phyloP scores from a whole-genome alignment of 2,797 vertebrate genomes.

The Buphagus erythrorhynchus region DNA sequence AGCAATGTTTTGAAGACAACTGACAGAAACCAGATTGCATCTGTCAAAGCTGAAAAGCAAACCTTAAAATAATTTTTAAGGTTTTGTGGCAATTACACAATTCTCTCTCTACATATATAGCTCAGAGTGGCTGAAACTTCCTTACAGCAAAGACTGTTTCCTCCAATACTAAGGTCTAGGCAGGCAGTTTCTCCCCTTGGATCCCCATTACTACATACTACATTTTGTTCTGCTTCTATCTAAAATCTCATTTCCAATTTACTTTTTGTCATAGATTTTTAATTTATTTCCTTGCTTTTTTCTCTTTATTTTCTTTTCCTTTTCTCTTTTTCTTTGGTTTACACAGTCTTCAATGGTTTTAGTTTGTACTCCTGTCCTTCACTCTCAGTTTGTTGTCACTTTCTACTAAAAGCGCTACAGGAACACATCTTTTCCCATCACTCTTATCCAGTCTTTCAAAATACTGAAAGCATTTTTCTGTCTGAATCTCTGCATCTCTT shows the following conservation, averaged over 20 bases:
- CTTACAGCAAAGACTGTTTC: background rate
- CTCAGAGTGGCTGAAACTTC: background rate
- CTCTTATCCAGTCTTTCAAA: background rate
- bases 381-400: background rate
- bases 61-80: background rate
- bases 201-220: background rate
- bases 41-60: slow-evolving; percentile 39
- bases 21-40: slow-evolving; percentile 47
- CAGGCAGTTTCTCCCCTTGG: background rate
- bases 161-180: background rate
- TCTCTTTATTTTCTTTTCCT: background rate
- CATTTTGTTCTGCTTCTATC: background rate
- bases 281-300: background rate
- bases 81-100: background rate
- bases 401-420: background rate
- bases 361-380: background rate
- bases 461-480: background rate
- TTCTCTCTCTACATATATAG: background rate
- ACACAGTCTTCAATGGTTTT: background rate
- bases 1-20: slow-evolving; percentile 18
- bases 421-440: background rate
- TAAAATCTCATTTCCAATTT: background rate
- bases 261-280: background rate
- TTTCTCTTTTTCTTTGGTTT: background rate
- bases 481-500: background rate